Base-by-base conservation (phyloP, 2,797 vertebrate genomes). In the Scarus forsteni region DNA sequence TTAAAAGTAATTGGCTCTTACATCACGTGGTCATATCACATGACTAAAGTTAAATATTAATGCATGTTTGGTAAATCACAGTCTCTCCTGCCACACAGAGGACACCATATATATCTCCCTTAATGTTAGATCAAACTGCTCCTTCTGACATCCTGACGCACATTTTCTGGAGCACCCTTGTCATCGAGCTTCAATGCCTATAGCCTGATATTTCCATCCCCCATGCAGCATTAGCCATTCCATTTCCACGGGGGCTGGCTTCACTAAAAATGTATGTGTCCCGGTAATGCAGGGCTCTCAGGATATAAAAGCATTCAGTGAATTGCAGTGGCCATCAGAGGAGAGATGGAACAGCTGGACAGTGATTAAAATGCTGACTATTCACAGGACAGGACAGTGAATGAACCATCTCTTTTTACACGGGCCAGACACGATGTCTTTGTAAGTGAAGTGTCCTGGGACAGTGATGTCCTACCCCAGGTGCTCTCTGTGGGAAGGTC, bases 361-460 rank as follows among this genome's bases (percentile, higher is more conserved):
- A 80, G 77, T 78, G 74, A 80, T 84, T 85, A 79, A 84, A 86
- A 86, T 52, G 77, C 79, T 84, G 81, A 75, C 74, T 73, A 69
- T 84, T 83, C 63, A 39, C 59, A 60, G 73, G 62, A 70, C 57
- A 88, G 75, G 75, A 83, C 67, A 72, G 34, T 81, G 77, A 87
- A 84, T 74, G 81, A 70, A 70, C 57, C 70, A 55, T 80, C 72
- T 85, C 77, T 79, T 86, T 88, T 80, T 59, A 74, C 66, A 60
- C 54, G 45, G 68, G 34, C 53, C 58, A 59, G 73, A 79, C 77
- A 73, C 48, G 27, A 42, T 74, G 74, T 79, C 75, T 85, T 73
- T 80, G 52, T 57, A 42, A 75, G 71, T 46, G 79, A 63, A 69
- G 78, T 70, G 85, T 87, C 79, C 79, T 77, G 88, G 83, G 85